A percentile compares a stretch with the other conserved stretches of the same genome.
phyloP scores from a whole-genome alignment of 2,113 vertebrate genomes.

The Orientallactaga bullata region DNA sequence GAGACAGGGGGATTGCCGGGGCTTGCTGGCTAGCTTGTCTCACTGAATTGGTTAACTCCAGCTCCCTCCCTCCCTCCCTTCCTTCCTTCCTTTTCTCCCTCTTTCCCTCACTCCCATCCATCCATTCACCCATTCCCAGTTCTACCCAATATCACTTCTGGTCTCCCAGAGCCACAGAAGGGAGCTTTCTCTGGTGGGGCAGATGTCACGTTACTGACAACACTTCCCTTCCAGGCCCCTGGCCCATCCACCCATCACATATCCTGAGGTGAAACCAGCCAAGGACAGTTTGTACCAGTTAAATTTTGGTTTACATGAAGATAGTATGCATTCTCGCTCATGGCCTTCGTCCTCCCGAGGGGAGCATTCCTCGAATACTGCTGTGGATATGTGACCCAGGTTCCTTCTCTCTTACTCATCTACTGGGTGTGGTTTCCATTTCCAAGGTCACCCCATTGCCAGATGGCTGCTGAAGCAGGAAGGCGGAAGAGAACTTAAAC shows the following conservation, averaged over 20 bases:
- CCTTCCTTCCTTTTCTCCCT: neutral
- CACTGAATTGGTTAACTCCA: no score
- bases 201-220: neutral
- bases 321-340: neutral
- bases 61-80: no score
- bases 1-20: no score
- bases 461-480: neutral
- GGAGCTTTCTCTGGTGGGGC: neutral
- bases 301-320: neutral
- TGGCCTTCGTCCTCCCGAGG: neutral
- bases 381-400: neutral
- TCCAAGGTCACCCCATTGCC: conserved; percentile 33
- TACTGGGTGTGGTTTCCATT: neutral
- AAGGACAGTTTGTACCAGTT: neutral
- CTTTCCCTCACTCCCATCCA: neutral
- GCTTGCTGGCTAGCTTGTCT: no score
- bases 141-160: neutral
- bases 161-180: neutral
- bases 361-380: neutral
- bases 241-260: neutral
- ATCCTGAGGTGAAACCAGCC: neutral
- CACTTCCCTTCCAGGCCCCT: neutral
- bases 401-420: conserved; percentile 19
- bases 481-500: conserved; percentile 25
- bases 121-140: no score